These are phyloP conservation scores for Tuta absoluta DNA, from an alignment of 2,888 invertebrate genomes.

Conservation along the genomic window DNA sequence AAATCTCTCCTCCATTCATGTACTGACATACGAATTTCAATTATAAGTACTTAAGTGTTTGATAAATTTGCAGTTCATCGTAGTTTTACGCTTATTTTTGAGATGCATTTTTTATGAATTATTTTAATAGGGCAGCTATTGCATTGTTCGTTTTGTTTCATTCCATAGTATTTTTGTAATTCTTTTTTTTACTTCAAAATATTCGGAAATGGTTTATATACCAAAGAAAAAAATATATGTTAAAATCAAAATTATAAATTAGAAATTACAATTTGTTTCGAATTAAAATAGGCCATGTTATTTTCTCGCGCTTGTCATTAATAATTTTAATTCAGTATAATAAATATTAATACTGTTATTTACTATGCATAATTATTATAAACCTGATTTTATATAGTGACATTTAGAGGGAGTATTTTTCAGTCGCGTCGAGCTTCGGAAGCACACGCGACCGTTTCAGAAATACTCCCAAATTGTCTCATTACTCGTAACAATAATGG, in stretches of 20 bases:
- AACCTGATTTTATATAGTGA: slow-evolving; percentile 60
- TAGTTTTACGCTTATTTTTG: slow-evolving; percentile 72
- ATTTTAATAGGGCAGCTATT: slow-evolving; percentile 74
- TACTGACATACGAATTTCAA: slow-evolving; percentile 69
- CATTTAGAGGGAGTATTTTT: slow-evolving; percentile 73
- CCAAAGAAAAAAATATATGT: slow-evolving; percentile 76
- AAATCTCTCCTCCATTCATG: slow-evolving; percentile 63
- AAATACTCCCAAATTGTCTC: slow-evolving; percentile 72
- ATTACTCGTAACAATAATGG: slow-evolving; percentile 51
- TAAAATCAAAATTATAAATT: slow-evolving; percentile 58
- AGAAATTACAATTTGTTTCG: slow-evolving; percentile 52
- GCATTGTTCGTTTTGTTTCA: slow-evolving; percentile 66
- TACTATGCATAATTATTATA: slow-evolving; percentile 73
- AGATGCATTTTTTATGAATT: slow-evolving; percentile 68
- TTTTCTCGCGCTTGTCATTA: slow-evolving; percentile 63
- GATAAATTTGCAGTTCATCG: slow-evolving; percentile 55
- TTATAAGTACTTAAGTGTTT: slow-evolving; percentile 74
- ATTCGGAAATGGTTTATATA: slow-evolving; percentile 66
- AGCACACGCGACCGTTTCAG: slow-evolving; percentile 47
- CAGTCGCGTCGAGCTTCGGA: slow-evolving; percentile 36
- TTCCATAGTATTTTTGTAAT: slow-evolving; percentile 64
- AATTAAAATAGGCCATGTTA: slow-evolving; percentile 47
- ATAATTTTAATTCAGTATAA: slow-evolving; percentile 55
- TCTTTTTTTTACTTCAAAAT: slow-evolving; percentile 55
- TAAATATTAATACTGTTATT: slow-evolving; percentile 64